These are phyloP conservation scores for Paradisaea rubra DNA, from an alignment of 2,113 vertebrate species.

Conservation along the genomic window DNA sequence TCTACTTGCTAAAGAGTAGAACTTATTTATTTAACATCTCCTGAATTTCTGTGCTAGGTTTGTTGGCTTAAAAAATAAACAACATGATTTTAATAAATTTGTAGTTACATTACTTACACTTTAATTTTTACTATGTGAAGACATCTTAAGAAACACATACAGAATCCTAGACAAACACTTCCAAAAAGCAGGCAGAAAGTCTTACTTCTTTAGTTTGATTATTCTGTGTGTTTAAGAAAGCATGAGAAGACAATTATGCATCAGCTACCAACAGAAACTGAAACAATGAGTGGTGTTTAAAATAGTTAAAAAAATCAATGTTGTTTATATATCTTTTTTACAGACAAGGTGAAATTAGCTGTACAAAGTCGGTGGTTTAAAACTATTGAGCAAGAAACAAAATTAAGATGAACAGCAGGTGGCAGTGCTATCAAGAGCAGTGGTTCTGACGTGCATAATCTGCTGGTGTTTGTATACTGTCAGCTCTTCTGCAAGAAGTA, in stretches of 20 bases:
- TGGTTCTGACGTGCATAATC: neutral
- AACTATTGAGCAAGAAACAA: neutral
- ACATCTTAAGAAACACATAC: neutral
- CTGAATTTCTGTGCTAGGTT: neutral
- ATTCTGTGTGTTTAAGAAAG: neutral
- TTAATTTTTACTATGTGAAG: neutral
- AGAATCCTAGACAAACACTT: neutral
- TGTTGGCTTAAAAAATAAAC: neutral
- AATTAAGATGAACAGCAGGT: conserved; percentile 49
- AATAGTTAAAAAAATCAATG: neutral
- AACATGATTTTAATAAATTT: neutral
- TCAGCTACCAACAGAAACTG: neutral
- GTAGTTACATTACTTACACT: neutral
- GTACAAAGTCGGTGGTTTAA: neutral
- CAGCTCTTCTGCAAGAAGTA: neutral
- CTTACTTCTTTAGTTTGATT: neutral
- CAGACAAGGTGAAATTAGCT: neutral
- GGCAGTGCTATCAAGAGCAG: conserved; percentile 54
- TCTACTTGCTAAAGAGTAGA: neutral
- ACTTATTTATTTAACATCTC: neutral
- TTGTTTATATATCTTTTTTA: neutral
- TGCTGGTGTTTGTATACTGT: neutral
- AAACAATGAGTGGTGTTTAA: neutral
- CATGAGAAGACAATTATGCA: neutral
- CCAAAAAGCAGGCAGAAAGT: neutral